Percentiles rank a stretch among this genome's conserved stretches.
These are phyloP conservation scores for Cercocebus atys DNA, from an alignment of 2,113 vertebrate genomes.

Conservation along the genomic window DNA sequence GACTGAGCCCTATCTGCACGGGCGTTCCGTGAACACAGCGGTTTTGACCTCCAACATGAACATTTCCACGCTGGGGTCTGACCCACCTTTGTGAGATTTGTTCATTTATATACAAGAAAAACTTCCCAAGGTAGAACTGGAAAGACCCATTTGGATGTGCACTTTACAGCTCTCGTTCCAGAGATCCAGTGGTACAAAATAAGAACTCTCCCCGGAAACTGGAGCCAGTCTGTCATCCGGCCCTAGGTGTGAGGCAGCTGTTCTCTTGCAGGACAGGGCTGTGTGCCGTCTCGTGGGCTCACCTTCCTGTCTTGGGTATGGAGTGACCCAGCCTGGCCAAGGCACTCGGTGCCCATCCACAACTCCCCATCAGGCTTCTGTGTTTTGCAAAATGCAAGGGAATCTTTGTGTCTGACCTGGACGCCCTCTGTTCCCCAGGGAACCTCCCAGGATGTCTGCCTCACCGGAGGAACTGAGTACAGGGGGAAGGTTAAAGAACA, in stretches of 20 bases:
- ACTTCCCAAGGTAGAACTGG: background rate
- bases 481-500: constrained; percentile 80
- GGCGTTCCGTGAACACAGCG: accelerated
- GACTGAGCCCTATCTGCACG: accelerated
- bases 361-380: background rate
- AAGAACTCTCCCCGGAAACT: background rate
- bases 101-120: background rate
- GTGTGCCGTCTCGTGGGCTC: accelerated
- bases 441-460: constrained; percentile 58
- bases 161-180: background rate
- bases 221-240: background rate
- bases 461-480: constrained; percentile 77
- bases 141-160: background rate
- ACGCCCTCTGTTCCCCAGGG: background rate
- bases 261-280: background rate
- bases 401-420: background rate
- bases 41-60: background rate
- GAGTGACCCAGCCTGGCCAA: background rate
- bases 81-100: background rate
- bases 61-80: background rate
- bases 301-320: background rate
- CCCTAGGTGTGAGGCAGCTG: background rate
- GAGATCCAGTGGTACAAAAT: background rate
- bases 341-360: background rate
- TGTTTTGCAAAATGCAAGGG: constrained; percentile 70